Conservation (phyloP, 23 tunicate genomes). For the Diplosoma virens region DNA sequence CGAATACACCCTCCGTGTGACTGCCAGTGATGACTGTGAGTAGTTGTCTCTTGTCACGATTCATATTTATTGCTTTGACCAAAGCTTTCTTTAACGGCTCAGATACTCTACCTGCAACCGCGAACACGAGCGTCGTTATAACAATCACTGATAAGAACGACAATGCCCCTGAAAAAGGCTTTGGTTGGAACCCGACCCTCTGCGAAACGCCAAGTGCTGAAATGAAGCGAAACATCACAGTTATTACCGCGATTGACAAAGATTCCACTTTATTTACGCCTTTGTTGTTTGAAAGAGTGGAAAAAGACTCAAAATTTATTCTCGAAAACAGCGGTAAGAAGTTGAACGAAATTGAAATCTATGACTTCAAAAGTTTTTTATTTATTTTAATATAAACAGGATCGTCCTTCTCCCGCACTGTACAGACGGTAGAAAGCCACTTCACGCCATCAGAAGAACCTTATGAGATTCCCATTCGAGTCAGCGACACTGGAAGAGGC, state of each 20-base stretch:
- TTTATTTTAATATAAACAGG: too few relatives aligned
- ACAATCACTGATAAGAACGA: constrained; percentile 60
- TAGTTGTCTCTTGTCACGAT: neutral
- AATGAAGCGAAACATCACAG: constrained; percentile 5
- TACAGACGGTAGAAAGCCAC: too few relatives aligned
- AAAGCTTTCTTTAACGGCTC: too few relatives aligned
- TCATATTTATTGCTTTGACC: neutral
- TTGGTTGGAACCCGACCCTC: constrained; percentile 5
- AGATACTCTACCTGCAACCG: neutral
- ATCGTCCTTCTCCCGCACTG: too few relatives aligned
- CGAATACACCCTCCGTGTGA: constrained; percentile 35
- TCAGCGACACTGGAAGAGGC: neutral
- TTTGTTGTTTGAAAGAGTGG: neutral
- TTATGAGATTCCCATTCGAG: constrained; percentile 22
- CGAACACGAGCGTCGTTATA: neutral
- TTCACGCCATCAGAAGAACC: too few relatives aligned
- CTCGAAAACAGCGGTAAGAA: too few relatives aligned
- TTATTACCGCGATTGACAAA: constrained; percentile 32
- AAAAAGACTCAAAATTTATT: neutral
- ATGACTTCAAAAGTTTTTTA: too few relatives aligned
- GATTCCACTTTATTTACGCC: constrained; percentile 27
- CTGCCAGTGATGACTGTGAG: constrained; percentile 66
- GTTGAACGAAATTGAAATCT: too few relatives aligned
- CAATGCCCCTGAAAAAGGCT: constrained; percentile 53
- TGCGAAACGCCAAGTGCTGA: constrained; percentile 43